phyloP scores from a whole-genome alignment of 2,113 vertebrate genomes.

The Ibidorhyncha struthersii region DNA sequence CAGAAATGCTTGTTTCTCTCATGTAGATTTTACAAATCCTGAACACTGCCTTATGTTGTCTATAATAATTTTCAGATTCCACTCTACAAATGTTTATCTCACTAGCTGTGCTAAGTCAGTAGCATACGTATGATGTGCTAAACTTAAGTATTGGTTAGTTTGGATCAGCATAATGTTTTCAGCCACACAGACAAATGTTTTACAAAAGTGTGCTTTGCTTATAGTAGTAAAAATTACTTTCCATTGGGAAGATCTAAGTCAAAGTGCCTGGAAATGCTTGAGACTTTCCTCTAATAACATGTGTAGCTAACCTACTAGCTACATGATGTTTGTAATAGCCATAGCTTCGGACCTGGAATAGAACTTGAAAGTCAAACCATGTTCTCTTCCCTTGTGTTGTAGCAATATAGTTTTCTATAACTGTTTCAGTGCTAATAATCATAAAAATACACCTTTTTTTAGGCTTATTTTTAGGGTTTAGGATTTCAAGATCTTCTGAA shows the following conservation, averaged over 20 bases:
- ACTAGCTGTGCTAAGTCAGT: background rate
- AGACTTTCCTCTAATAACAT: background rate
- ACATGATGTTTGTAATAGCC: background rate
- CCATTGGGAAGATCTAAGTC: background rate
- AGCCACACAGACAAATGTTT: background rate
- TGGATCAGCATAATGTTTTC: background rate
- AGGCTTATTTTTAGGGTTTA: too few relatives aligned
- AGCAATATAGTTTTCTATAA: background rate
- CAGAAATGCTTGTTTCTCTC: background rate
- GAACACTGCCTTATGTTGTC: background rate
- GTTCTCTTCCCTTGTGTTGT: background rate
- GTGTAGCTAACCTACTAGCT: background rate
- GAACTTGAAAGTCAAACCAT: background rate
- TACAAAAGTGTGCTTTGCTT: background rate
- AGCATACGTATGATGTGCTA: rapidly evolving
- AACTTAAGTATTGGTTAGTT: background rate
- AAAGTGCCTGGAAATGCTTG: background rate
- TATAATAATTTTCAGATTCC: background rate
- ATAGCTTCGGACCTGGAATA: background rate
- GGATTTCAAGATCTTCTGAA: background rate
- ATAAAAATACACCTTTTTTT: background rate
- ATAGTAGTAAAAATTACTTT: background rate
- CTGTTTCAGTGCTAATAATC: background rate
- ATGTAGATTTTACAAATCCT: background rate
- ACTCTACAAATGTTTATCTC: background rate